Conservation (phyloP, 2,797 vertebrate species). For the Ambastaia sidthimunki region DNA sequence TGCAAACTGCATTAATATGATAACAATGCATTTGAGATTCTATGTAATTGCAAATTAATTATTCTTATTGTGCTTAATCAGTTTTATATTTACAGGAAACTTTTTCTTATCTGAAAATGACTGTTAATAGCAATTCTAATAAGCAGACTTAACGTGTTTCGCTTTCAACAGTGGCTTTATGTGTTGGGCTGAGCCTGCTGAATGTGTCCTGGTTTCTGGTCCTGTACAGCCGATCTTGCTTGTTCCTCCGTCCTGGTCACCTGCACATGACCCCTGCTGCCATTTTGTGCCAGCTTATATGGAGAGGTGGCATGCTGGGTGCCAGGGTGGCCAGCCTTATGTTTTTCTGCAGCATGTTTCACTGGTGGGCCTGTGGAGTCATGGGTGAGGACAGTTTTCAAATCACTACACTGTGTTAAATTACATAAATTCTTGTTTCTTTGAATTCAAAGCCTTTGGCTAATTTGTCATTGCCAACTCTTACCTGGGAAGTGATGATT, state of each 20-base stretch:
- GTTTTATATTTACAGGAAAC: not conserved
- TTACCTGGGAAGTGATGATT: constrained; percentile 18
- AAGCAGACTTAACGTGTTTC: not conserved
- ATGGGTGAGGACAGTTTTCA: constrained; percentile 74
- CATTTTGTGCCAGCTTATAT: constrained; percentile 85
- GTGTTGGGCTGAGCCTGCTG: constrained; percentile 80
- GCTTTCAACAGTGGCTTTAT: constrained; percentile 71
- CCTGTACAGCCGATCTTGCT: constrained; percentile 76
- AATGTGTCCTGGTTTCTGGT: constrained; percentile 87
- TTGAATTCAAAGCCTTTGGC: not conserved
- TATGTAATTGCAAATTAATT: not conserved
- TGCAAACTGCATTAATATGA: not conserved
- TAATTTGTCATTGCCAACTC: constrained; percentile 7
- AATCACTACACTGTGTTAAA: not conserved
- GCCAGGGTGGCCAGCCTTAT: constrained; percentile 81
- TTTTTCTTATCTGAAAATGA: not conserved
- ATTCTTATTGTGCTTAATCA: constrained; percentile 53
- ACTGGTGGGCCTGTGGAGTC: constrained; percentile 82
- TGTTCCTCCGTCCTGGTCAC: constrained; percentile 80
- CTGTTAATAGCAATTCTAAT: not conserved
- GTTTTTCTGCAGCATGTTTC: constrained; percentile 83
- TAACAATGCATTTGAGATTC: not conserved
- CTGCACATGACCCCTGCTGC: constrained; percentile 73
- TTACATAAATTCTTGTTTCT: not conserved
- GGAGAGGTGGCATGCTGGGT: constrained; percentile 86